phyloP scores from a whole-genome alignment of 2,797 vertebrate genomes.

The Trichosurus vulpecula region DNA sequence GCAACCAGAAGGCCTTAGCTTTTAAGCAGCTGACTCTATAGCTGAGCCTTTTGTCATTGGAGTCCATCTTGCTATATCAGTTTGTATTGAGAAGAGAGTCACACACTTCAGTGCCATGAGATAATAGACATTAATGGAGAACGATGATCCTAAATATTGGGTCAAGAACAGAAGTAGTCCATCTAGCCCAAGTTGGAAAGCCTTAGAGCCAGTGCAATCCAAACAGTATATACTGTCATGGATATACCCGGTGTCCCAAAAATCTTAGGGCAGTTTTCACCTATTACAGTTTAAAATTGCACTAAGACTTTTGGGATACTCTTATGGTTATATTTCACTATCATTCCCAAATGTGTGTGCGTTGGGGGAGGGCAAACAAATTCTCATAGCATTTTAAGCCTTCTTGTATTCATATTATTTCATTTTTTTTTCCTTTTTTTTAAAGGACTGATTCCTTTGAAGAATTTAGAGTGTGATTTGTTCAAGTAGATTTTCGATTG shows the following conservation, averaged over 20 bases:
- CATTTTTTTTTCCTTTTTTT: neutral
- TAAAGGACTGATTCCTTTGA: neutral
- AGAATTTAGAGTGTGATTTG: neutral
- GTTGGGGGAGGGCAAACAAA: neutral
- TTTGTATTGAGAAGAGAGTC: neutral
- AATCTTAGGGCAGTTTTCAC: neutral
- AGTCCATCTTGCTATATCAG: neutral
- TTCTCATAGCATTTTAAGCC: neutral
- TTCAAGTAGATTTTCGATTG: neutral
- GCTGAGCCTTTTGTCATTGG: neutral
- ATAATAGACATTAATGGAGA: neutral
- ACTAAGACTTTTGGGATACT: neutral
- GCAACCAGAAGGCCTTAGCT: neutral
- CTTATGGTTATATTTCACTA: neutral
- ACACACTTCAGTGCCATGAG: neutral
- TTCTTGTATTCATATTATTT: neutral
- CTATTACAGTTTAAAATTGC: neutral
- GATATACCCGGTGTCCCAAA: neutral
- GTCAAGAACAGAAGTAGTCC: neutral
- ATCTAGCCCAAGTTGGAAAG: neutral
- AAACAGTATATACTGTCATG: neutral
- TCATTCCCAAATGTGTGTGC: neutral
- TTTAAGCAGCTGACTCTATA: neutral
- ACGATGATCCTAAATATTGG: neutral
- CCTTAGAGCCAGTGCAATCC: neutral